Base-by-base conservation (phyloP, 2,113 vertebrate genomes). In the Hippocampus barbouri region DNA sequence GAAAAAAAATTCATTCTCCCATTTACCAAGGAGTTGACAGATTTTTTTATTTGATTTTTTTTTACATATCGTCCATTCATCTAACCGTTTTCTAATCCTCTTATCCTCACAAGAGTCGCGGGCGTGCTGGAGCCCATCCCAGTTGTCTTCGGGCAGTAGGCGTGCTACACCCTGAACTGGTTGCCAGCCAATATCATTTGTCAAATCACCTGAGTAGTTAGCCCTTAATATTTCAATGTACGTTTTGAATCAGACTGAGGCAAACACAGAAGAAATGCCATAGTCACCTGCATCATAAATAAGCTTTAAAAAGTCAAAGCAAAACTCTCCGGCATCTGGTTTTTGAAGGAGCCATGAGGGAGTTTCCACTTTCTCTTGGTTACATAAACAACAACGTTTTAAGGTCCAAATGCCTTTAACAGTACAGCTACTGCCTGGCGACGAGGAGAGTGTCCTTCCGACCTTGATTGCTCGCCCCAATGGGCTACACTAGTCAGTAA, bases 331-430 rank as follows among this genome's bases (percentile, higher is more conserved):
- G 76, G 88, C 82, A 88, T 91, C 79, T 82, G 78, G 76, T 85
- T 80, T 84, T 83, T 72, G 82, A 82, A 89, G 75, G 73, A 77
- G 79, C 74, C 80, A 77, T 85, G 53, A 60, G 86, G 86, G 86
- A 89, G 80, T 84, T 78, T 91, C 80, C 20, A 73, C 79, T 89
- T 91, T 91, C 87, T 77, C 77, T 75, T 86, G 80, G 85, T 88
- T 88, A 89, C 74, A 90, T 83, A 92, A 92, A 92, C 89, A 91
- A 87, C 77, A 67, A 79, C 70, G 85, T 80, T 87, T 87, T 82
- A 90, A 87, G 86, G 59, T 77, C 82, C 76, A 87, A 91, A 91
- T 90, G 86, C 75, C 78, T 90, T 90, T 88, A 89, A 80, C 91
- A 91, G 91, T 71, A 79, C 67, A 78, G 84, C 88, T 85, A 84